phyloP scores from a whole-genome alignment of 2,797 vertebrate genomes.

The Pogonophryne albipinna region DNA sequence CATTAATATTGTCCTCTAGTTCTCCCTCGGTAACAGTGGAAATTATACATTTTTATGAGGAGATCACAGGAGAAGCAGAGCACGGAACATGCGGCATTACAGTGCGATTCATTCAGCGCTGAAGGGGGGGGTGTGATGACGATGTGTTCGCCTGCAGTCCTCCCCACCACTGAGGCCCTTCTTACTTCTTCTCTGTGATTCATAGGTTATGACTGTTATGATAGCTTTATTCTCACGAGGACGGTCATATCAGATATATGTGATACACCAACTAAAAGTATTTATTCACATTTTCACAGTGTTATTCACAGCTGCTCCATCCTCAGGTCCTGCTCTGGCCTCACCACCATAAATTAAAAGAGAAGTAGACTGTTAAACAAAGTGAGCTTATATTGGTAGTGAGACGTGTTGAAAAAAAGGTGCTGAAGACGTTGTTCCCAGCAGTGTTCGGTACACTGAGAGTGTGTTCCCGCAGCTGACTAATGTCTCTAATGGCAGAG shows the following conservation, averaged over 20 bases:
- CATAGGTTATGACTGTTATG: constrained; percentile 43
- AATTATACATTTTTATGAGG: constrained; percentile 69
- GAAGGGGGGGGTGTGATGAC: constrained; percentile 46
- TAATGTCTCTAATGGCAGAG: too few relatives aligned
- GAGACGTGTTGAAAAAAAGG: too few relatives aligned
- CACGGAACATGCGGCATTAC: constrained; percentile 48
- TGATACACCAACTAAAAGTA: neutral
- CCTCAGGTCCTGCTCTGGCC: too few relatives aligned
- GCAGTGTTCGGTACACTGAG: too few relatives aligned
- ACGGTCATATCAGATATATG: neutral
- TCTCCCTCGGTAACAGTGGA: constrained; percentile 53
- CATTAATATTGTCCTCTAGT: constrained; percentile 66
- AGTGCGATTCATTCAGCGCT: constrained; percentile 38
- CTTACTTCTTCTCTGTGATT: constrained; percentile 46
- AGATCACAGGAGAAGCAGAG: constrained; percentile 64
- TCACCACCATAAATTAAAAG: too few relatives aligned
- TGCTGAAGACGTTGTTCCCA: too few relatives aligned
- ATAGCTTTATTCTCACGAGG: too few relatives aligned
- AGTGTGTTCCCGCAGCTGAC: too few relatives aligned
- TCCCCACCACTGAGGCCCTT: constrained; percentile 2
- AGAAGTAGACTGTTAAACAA: too few relatives aligned
- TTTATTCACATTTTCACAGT: neutral
- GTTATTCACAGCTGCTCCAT: too few relatives aligned
- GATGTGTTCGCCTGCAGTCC: constrained; percentile 17
- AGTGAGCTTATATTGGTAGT: too few relatives aligned